These are phyloP conservation scores for Cyphomyrus discorhynchus DNA, from an alignment of 2,113 vertebrate species.

Conservation along the genomic window DNA sequence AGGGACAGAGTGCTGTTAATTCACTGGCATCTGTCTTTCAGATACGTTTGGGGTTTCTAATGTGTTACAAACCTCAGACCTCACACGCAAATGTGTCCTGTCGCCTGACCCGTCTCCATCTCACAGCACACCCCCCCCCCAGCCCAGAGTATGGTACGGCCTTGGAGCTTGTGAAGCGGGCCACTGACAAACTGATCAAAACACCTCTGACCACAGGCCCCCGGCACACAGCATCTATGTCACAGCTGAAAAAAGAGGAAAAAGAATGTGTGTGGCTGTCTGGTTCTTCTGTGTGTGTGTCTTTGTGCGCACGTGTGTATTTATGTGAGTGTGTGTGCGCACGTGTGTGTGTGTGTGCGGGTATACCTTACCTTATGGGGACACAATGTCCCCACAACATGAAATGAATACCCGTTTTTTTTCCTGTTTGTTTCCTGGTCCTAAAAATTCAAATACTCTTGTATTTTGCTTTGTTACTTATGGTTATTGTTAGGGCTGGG, in stretches of 20 bases:
- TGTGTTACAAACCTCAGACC: background rate
- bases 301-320: background rate
- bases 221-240: background rate
- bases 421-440: too few species aligned
- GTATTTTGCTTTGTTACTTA: background rate
- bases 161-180: background rate
- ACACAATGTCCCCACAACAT: background rate
- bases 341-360: background rate
- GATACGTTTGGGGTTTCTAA: background rate
- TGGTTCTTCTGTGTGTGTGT: background rate
- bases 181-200: background rate
- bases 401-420: too few species aligned
- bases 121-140: background rate
- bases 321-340: background rate
- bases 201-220: background rate
- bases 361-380: too few species aligned
- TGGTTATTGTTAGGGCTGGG: background rate
- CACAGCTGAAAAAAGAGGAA: background rate
- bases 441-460: background rate
- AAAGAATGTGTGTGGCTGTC: constrained; percentile 21
- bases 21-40: background rate
- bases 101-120: background rate
- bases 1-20: background rate
- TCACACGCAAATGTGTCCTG: background rate
- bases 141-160: background rate